These are phyloP conservation scores for Xylota segnis DNA, from an alignment of 2,888 invertebrate genomes.

Conservation along the genomic window DNA sequence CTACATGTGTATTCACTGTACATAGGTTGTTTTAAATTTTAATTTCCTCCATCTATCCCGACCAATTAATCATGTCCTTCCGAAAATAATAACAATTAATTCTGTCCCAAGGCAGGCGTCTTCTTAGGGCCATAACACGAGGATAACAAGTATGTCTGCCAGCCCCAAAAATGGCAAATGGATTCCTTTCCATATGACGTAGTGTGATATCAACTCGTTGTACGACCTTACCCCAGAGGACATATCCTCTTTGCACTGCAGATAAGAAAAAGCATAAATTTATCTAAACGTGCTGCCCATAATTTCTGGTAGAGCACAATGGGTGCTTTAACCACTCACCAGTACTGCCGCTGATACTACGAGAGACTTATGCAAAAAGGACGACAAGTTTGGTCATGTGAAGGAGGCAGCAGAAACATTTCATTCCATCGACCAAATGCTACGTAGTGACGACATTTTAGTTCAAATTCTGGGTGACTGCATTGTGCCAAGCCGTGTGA, in stretches of 20 bases:
- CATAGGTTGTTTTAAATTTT: constrained; percentile 47
- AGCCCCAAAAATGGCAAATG: constrained; percentile 28
- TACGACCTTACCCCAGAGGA: constrained; percentile 27
- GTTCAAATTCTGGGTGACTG: constrained; percentile 67
- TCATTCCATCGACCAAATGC: constrained; percentile 34
- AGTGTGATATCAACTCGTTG: constrained; percentile 42
- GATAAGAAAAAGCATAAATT: constrained; percentile 66
- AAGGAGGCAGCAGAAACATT: constrained; percentile 19
- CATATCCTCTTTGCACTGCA: constrained; percentile 46
- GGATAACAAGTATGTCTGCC: constrained; percentile 49
- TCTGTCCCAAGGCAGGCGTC: constrained; percentile 34
- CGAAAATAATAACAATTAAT: constrained; percentile 70
- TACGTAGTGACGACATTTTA: constrained; percentile 40
- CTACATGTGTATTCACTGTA: neutral
- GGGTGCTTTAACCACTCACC: constrained; percentile 58
- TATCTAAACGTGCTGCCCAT: constrained; percentile 69
- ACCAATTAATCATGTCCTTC: constrained; percentile 60
- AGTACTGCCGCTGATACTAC: constrained; percentile 22
- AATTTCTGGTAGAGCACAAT: constrained; percentile 58
- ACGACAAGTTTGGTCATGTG: constrained; percentile 46
- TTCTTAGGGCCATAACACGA: constrained; percentile 17
- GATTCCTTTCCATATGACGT: constrained; percentile 16
- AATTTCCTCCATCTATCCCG: constrained; percentile 47
- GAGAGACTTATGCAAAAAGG: constrained; percentile 61
- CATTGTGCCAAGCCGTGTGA: constrained; percentile 39